phyloP scores from a whole-genome alignment of 1,140 invertebrate species.

The Galleria mellonella region DNA sequence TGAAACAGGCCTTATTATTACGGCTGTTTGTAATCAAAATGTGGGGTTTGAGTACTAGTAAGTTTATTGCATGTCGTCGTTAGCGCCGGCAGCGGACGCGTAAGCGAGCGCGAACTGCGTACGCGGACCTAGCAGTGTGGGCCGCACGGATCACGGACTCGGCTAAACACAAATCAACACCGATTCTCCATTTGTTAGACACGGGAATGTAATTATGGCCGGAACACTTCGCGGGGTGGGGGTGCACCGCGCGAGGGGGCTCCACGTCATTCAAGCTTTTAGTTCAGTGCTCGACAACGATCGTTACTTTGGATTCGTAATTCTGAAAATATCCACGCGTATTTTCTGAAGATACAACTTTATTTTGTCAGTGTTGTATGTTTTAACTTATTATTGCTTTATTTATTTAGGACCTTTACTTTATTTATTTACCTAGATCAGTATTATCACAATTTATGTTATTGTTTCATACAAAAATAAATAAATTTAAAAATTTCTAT shows the following conservation, averaged over 20 bases:
- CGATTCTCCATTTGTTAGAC: conserved; percentile 75
- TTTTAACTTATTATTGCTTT: background rate
- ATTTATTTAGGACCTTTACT: too few species aligned
- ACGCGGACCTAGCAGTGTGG: conserved; percentile 12
- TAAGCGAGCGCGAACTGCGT: conserved; percentile 8
- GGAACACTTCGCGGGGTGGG: conserved; percentile 56
- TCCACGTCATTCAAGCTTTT: conserved; percentile 65
- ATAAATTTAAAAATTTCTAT: too few species aligned
- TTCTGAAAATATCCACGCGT: conserved; percentile 19
- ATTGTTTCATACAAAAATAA: too few species aligned
- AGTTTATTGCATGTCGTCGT: background rate
- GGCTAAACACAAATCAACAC: conserved; percentile 72
- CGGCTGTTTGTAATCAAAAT: too few species aligned
- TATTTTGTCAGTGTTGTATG: background rate
- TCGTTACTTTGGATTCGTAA: conserved; percentile 54
- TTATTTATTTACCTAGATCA: too few species aligned
- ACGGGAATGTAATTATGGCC: conserved; percentile 74
- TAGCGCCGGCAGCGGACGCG: too few species aligned
- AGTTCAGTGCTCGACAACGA: conserved; percentile 57
- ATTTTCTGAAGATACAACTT: conserved; percentile 6
- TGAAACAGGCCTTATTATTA: too few species aligned
- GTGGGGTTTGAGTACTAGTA: background rate
- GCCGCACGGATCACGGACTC: conserved; percentile 43
- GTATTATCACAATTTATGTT: too few species aligned
- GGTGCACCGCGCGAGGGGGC: conserved; percentile 27